Conservation (phyloP, 2,113 vertebrate species). For the Nyctibius bracteatus region DNA sequence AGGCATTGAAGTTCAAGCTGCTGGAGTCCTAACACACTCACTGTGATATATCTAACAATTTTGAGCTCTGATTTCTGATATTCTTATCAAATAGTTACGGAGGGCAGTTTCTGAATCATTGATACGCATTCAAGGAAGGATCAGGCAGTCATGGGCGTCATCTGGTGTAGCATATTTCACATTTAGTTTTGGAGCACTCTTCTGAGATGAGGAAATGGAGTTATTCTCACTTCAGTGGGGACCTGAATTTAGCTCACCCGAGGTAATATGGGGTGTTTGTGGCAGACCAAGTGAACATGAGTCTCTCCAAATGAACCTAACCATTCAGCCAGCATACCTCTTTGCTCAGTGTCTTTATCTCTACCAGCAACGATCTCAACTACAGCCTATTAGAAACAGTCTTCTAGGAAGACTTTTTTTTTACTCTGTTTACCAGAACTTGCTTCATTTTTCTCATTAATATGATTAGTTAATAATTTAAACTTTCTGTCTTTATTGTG, state of each 20-base stretch:
- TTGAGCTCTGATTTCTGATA: too few relatives aligned
- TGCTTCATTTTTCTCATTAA: not conserved
- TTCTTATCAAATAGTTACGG: not conserved
- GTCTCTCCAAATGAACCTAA: not conserved
- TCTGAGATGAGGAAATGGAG: not conserved
- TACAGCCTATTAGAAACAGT: not conserved
- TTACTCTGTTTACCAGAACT: not conserved
- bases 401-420: not conserved
- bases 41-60: not conserved
- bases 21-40: not conserved
- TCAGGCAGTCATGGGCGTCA: rapidly evolving
- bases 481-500: not conserved
- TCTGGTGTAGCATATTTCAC: not conserved
- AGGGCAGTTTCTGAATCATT: not conserved
- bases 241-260: not conserved
- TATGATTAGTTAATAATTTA: not conserved
- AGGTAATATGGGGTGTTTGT: not conserved
- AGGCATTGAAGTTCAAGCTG: not conserved
- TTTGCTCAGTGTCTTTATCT: not conserved
- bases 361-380: not conserved
- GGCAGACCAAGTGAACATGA: not conserved
- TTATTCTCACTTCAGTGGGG: not conserved
- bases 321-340: not conserved
- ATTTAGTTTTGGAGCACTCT: not conserved
- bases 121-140: rapidly evolving